Conservation (phyloP, 2,888 invertebrate species). For the Vandiemenella viatica region DNA sequence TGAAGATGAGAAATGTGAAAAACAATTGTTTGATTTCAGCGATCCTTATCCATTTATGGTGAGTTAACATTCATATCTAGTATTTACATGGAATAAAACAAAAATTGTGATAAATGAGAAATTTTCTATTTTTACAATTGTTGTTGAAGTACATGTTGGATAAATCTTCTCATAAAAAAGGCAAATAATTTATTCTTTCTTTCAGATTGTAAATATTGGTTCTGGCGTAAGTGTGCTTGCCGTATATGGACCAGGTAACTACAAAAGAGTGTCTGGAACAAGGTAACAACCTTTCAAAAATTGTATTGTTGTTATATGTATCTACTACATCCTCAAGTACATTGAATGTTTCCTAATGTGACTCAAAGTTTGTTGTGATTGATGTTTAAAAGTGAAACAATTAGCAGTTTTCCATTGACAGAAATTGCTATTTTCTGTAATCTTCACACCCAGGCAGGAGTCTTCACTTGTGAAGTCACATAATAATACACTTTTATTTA, state of each 20-base stretch:
- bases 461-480: too few relatives aligned
- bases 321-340: too few relatives aligned
- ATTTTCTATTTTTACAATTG: background rate
- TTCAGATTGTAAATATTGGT: conserved; percentile 84
- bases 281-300: conserved; percentile 44
- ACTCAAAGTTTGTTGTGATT: too few relatives aligned
- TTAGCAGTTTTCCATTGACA: too few relatives aligned
- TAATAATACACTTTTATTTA: too few relatives aligned
- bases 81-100: background rate
- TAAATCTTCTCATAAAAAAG: too few relatives aligned
- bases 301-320: background rate
- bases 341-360: background rate
- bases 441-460: too few relatives aligned
- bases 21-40: conserved; percentile 41
- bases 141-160: background rate
- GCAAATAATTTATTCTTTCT: conserved; percentile 10
- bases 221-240: conserved; percentile 93
- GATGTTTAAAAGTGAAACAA: too few relatives aligned
- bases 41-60: conserved; percentile 53
- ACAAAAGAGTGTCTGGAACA: conserved; percentile 86
- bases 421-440: too few relatives aligned
- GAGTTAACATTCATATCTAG: conserved; percentile 13
- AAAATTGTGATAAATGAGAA: background rate
- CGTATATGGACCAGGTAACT: conserved; percentile 77
- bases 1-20: conserved; percentile 47